A percentile compares a stretch with the other conserved stretches of the same genome.
These are phyloP conservation scores for Bombus pyrosoma DNA, from an alignment of 1,140 invertebrate species.

Conservation along the genomic window DNA sequence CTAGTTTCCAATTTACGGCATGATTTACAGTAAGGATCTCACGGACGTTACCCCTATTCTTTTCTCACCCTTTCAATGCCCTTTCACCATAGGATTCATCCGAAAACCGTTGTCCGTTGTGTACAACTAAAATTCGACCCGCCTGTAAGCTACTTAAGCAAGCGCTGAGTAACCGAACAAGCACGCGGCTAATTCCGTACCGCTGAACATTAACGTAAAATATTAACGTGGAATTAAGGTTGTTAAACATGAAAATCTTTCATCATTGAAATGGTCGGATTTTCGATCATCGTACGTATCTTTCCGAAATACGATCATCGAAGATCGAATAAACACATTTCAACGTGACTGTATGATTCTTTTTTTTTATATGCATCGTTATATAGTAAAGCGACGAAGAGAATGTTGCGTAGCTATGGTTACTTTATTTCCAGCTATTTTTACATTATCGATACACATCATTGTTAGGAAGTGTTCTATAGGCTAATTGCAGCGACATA, in stretches of 20 bases:
- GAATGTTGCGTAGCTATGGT: neutral
- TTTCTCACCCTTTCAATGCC: neutral
- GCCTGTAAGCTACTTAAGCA: conserved; percentile 61
- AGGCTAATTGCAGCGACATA: neutral
- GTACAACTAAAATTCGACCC: conserved; percentile 42
- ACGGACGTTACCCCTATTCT: neutral
- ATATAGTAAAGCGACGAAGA: neutral
- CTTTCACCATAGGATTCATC: neutral
- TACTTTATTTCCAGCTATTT: neutral
- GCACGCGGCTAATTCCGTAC: conserved; percentile 59
- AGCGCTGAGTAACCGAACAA: conserved; percentile 55
- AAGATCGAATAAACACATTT: no score
- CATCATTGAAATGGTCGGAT: neutral
- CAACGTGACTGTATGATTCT: no score
- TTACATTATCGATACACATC: neutral
- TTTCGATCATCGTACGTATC: neutral
- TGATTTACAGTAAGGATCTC: conserved; percentile 3
- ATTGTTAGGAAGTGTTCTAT: neutral
- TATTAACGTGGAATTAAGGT: conserved; percentile 62
- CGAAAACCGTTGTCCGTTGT: conserved; percentile 7
- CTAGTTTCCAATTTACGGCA: no score
- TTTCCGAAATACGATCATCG: neutral
- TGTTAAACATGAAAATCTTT: conserved; percentile 17
- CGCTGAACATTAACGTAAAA: conserved; percentile 61
- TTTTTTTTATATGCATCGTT: neutral